These are phyloP conservation scores for Deilephila porcellus DNA, from an alignment of 2,888 invertebrate genomes.

Conservation along the genomic window DNA sequence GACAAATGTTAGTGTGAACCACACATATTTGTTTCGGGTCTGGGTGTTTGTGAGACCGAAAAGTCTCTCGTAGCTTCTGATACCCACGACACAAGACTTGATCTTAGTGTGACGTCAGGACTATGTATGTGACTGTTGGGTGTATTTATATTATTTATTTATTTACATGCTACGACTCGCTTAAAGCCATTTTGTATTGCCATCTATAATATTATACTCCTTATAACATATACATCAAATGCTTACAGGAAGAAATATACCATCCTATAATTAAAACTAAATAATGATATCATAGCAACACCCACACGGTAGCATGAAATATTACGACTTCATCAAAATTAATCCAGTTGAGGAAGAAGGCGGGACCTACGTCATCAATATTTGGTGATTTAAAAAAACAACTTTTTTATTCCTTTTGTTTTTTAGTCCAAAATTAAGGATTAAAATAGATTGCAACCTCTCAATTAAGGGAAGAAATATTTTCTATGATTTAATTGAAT, in stretches of 20 bases:
- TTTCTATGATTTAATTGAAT: conserved; percentile 48
- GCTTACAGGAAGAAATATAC: neutral
- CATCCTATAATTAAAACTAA: conserved; percentile 47
- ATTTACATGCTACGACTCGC: no score
- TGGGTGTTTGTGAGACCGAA: no score
- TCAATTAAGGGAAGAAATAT: conserved; percentile 63
- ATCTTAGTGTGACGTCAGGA: no score
- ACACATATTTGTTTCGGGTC: no score
- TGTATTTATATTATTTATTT: no score
- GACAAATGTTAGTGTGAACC: no score
- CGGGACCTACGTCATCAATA: conserved; percentile 60
- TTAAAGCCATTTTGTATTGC: no score
- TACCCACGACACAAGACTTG: no score
- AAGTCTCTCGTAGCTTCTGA: no score
- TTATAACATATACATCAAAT: neutral
- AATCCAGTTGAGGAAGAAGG: conserved; percentile 61
- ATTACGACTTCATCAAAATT: conserved; percentile 67
- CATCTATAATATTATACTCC: neutral
- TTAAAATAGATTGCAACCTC: conserved; percentile 57
- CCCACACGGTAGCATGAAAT: conserved; percentile 73
- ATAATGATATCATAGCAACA: conserved; percentile 67
- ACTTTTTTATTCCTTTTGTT: neutral
- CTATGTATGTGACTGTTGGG: no score
- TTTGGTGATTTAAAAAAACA: conserved; percentile 46
- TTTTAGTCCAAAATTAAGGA: conserved; percentile 44